Base-by-base conservation (phyloP, 1,140 invertebrate genomes). In the Drosophila asahinai region DNA sequence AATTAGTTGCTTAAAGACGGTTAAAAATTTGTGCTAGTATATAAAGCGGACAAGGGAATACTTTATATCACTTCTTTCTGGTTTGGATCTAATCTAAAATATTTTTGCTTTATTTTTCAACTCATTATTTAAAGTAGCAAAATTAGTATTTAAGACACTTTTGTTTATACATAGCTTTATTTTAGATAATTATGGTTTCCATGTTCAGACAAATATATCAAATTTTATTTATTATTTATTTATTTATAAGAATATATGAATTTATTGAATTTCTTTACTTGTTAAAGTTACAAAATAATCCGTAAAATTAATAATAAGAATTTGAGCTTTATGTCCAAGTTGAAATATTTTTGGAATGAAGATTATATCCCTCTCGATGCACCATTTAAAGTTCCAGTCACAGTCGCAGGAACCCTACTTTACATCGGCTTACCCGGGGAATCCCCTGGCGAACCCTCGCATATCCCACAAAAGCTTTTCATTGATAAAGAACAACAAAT, bases 401-500 rank as follows among this genome's bases (percentile, higher is more conserved):
- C 12, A 61, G n/a, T 11, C 15, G 40, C 4, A n/a, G 12, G 49
- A 68, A 47, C 63, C 67, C 64, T 30, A 68, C 40, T 55, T 68
- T 71, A 38, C 7, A 15, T 12, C 17, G 67, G 67, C 64, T 71
- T 71, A 71, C 67, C 49, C 67, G 15, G 6, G 33, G 33, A 42
- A 36, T 49, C 17, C 65, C 22, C 12, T 42, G 38, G 30, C 19
- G 43, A 71, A 49, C 65, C 38, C 51, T 72, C 36, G 43, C 61
- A 57, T 47, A 58, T 71, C 70, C 70, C 51, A 59, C 51, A 71
- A 59, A 71, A 71, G 43, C 51, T 59, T 71, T 48, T 57, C 70
- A 63, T 75, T 75, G 72, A 68, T 77, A 70, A 78, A 78, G 57
- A 78, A 83, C 73, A 70, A 77, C 51, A 76, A 87, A 77, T 60